A percentile compares a stretch with the other conserved stretches of the same genome.
These are phyloP conservation scores for Sebastes hopkinsi DNA, from an alignment of 2,797 vertebrate genomes.

Conservation along the genomic window DNA sequence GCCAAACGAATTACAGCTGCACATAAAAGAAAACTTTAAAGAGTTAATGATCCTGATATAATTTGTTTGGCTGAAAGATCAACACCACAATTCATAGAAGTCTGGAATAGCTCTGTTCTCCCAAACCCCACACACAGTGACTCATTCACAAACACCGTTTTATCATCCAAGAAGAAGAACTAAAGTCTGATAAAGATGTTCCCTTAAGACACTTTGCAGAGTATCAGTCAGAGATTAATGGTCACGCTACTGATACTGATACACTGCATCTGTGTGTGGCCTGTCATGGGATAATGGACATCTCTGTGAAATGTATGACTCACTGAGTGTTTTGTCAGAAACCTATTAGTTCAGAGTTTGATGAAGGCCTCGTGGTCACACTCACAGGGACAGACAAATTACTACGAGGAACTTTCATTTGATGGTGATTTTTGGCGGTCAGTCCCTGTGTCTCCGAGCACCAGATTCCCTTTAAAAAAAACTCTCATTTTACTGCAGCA, in stretches of 20 bases:
- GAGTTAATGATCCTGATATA: neutral
- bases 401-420: too few relatives aligned
- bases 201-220: neutral
- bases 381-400: neutral
- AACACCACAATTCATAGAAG: slow-evolving; percentile 14
- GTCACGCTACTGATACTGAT: neutral
- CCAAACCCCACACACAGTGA: slow-evolving; percentile 25
- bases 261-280: neutral
- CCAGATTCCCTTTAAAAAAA: too few relatives aligned
- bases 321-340: neutral
- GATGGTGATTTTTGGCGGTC: too few relatives aligned
- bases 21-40: slow-evolving; percentile 21
- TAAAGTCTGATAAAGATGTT: slow-evolving; percentile 4
- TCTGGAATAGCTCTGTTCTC: slow-evolving; percentile 8
- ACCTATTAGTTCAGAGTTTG: neutral
- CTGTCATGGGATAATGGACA: neutral
- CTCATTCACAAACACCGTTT: slow-evolving; percentile 24
- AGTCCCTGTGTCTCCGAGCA: neutral
- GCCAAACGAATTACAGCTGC: neutral
- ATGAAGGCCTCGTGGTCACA: neutral
- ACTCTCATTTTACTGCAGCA: too few relatives aligned
- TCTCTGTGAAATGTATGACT: slow-evolving; percentile 1
- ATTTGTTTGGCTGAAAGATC: slow-evolving; percentile 11
- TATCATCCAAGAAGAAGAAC: neutral
- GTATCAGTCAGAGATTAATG: slow-evolving; percentile 18